Conservation (phyloP, 2,888 invertebrate species). For the Trachelus stipa region DNA sequence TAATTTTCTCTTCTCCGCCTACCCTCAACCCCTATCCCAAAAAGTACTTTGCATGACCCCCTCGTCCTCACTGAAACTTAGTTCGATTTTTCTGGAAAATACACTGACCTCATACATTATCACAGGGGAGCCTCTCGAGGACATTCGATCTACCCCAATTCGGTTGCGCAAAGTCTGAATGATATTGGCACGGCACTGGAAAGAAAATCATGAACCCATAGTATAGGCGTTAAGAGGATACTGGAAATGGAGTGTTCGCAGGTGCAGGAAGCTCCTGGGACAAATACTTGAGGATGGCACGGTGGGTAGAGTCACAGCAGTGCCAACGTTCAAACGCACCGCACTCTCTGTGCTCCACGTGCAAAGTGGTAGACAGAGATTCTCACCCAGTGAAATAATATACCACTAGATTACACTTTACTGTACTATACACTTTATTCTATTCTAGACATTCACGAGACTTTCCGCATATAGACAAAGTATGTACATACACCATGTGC, state of each 20-base stretch:
- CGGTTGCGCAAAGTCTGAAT: not conserved
- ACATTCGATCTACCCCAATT: not conserved
- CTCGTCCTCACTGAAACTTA: not conserved
- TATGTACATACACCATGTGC: not conserved
- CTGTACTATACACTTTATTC: not conserved
- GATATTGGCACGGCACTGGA: not conserved
- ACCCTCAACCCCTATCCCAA: not conserved
- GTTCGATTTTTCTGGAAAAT: not conserved
- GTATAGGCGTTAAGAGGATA: not conserved
- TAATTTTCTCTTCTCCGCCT: not conserved
- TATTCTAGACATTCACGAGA: not conserved
- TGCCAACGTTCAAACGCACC: not conserved
- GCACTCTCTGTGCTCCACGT: not conserved
- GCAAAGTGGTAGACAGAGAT: not conserved
- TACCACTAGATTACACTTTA: constrained; percentile 6
- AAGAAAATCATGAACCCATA: not conserved
- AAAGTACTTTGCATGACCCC: not conserved
- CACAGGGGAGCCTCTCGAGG: not conserved
- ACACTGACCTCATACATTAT: not conserved
- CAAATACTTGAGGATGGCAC: constrained; percentile 12
- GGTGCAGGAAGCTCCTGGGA: constrained; percentile 16
- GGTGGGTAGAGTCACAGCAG: not conserved
- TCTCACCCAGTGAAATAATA: constrained; percentile 5
- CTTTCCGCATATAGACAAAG: not conserved
- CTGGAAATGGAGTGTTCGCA: constrained; percentile 9